These are phyloP conservation scores for Pelodiscus sinensis DNA, from an alignment of 2,113 vertebrate species.

Conservation along the genomic window DNA sequence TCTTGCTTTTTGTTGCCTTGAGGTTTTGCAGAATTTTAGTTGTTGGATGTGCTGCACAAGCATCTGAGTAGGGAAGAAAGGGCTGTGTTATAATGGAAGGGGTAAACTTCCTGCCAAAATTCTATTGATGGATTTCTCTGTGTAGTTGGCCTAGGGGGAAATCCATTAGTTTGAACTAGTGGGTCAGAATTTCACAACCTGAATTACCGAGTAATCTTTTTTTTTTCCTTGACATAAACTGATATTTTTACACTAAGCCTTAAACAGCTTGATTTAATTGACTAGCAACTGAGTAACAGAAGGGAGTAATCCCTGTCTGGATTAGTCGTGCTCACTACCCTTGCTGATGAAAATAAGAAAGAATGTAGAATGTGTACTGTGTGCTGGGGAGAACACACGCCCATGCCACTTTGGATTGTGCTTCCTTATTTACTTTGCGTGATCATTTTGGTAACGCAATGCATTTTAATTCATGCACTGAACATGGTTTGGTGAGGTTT, in stretches of 20 bases:
- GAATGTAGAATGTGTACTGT: background rate
- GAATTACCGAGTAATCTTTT: background rate
- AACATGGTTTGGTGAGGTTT: background rate
- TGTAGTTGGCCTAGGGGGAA: background rate
- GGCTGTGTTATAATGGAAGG: accelerated
- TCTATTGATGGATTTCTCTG: background rate
- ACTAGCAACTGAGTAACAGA: background rate
- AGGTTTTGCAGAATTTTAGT: background rate
- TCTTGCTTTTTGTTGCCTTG: background rate
- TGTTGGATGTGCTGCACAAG: background rate
- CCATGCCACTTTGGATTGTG: background rate
- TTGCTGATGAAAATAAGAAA: conserved; percentile 21
- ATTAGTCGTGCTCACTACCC: background rate
- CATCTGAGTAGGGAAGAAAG: background rate
- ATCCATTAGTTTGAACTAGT: background rate
- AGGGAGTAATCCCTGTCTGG: background rate
- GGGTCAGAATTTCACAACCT: background rate
- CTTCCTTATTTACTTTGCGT: conserved; percentile 22
- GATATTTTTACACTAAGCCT: background rate
- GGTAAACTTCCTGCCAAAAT: background rate
- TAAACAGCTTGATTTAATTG: conserved; percentile 8
- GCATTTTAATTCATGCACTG: background rate
- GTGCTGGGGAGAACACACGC: background rate
- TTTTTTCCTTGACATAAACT: background rate
- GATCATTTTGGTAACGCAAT: conserved; percentile 49